Conservation (phyloP, 35 echinoderm and acorn worm species). For the Apostichopus japonicus region DNA sequence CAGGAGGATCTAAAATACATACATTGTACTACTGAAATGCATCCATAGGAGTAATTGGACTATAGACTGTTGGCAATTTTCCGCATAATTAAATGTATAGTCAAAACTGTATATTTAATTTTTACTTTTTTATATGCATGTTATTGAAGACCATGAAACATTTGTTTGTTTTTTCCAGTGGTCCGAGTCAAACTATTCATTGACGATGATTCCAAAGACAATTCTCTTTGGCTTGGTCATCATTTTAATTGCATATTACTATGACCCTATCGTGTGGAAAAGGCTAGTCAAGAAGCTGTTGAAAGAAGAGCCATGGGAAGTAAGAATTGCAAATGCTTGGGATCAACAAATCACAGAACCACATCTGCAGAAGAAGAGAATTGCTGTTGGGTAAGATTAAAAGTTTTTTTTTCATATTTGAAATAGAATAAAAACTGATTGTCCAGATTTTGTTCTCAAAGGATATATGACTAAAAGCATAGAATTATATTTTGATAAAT, state of each 20-base stretch:
- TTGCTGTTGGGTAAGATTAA: slow-evolving; percentile 46
- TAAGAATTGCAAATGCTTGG: slow-evolving; percentile 41
- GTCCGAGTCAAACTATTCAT: too few relatives aligned
- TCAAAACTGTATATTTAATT: too few relatives aligned
- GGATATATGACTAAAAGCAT: neutral
- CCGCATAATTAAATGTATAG: too few relatives aligned
- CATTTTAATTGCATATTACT: slow-evolving; percentile 47
- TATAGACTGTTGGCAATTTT: too few relatives aligned
- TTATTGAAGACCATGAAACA: too few relatives aligned
- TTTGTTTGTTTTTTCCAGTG: too few relatives aligned
- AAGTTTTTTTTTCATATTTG: neutral
- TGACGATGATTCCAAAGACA: slow-evolving; percentile 45
- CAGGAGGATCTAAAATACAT: too few relatives aligned
- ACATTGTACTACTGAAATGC: too few relatives aligned
- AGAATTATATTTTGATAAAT: neutral
- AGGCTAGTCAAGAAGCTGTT: neutral
- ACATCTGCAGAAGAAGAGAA: slow-evolving; percentile 28
- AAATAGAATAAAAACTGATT: neutral
- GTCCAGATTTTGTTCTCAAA: neutral
- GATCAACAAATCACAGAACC: slow-evolving; percentile 2
- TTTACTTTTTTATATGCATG: too few relatives aligned
- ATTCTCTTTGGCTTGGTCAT: slow-evolving; percentile 7
- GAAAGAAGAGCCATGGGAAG: slow-evolving; percentile 23
- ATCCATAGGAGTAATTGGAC: too few relatives aligned
- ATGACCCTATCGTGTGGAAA: slow-evolving; percentile 20